Percentiles rank a stretch among this genome's conserved stretches.
These are phyloP conservation scores for Epirrita christyi DNA, from an alignment of 2,888 invertebrate species.

Conservation along the genomic window DNA sequence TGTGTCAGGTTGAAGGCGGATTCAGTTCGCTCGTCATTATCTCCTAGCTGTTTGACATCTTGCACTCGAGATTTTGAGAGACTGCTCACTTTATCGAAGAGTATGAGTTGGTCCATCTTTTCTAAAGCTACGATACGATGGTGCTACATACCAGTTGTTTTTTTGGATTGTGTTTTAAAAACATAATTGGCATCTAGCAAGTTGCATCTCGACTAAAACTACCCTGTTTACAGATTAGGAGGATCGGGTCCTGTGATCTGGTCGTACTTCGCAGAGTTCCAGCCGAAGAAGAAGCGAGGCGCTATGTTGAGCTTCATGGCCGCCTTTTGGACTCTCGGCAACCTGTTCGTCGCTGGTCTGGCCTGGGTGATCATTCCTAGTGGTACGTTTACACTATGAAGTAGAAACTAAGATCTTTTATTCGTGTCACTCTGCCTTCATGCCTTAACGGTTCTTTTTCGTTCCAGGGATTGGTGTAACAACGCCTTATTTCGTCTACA, in stretches of 20 bases:
- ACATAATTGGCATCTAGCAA: too few relatives aligned
- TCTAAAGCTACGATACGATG: too few relatives aligned
- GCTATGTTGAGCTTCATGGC: conserved; percentile 97
- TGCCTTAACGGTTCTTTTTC: background rate
- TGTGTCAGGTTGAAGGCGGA: too few relatives aligned
- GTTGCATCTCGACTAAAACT: background rate
- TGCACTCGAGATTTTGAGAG: too few relatives aligned
- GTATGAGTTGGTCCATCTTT: too few relatives aligned
- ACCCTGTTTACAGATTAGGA: conserved; percentile 87
- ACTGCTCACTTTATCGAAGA: too few relatives aligned
- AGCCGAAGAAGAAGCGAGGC: conserved; percentile 95
- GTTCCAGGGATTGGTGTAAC: conserved; percentile 87
- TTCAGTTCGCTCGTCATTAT: too few relatives aligned
- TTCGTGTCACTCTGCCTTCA: background rate
- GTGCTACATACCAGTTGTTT: too few relatives aligned
- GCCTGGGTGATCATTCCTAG: conserved; percentile 91
- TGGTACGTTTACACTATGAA: conserved; percentile 54
- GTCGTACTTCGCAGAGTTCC: conserved; percentile 98
- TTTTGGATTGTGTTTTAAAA: too few relatives aligned
- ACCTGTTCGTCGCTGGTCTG: conserved; percentile 94
- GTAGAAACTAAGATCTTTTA: background rate
- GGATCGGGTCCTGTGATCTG: conserved; percentile 97
- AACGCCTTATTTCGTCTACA: conserved; percentile 90
- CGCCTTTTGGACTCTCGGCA: conserved; percentile 97
- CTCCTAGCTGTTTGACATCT: too few relatives aligned